Percentiles rank a stretch among this genome's conserved stretches.
These are phyloP conservation scores for Cryptophagus acutangulus DNA, from an alignment of 2,888 invertebrate genomes.

Conservation along the genomic window DNA sequence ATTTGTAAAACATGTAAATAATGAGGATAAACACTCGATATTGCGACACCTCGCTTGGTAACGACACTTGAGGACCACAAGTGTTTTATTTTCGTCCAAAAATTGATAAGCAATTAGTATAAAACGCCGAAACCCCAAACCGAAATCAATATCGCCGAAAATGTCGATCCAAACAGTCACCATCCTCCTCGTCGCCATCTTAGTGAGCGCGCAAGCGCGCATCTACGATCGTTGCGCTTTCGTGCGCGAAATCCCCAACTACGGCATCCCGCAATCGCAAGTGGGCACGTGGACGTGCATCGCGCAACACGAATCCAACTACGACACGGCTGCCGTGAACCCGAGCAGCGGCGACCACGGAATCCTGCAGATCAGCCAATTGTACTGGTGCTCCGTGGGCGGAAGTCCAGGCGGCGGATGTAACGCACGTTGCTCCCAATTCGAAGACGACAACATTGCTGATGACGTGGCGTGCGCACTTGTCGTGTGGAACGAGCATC, in stretches of 20 bases:
- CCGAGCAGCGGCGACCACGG: slow-evolving; percentile 62
- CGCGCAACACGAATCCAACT: slow-evolving; percentile 64
- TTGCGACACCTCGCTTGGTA: no score
- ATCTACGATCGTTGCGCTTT: slow-evolving; percentile 20
- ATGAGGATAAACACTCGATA: no score
- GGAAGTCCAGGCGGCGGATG: slow-evolving; percentile 18
- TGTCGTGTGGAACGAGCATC: slow-evolving; percentile 16
- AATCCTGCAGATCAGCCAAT: slow-evolving; percentile 63
- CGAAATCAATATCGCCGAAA: no score
- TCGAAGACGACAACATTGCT: slow-evolving; percentile 22
- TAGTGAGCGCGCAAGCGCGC: background rate
- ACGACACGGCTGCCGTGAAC: slow-evolving; percentile 59
- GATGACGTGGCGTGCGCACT: slow-evolving; percentile 23
- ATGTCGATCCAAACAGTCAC: no score
- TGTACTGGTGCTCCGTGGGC: slow-evolving; percentile 57
- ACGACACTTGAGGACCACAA: no score
- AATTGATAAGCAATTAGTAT: no score
- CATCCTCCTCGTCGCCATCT: no score
- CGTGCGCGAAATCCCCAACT: slow-evolving; percentile 15
- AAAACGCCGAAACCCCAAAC: no score
- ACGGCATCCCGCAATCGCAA: slow-evolving; percentile 46
- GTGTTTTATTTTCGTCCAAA: no score
- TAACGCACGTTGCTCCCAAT: slow-evolving; percentile 21
- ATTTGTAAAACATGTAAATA: no score
- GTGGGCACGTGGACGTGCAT: slow-evolving; percentile 53